These are phyloP conservation scores for Aporophyla nigra DNA, from an alignment of 2,888 invertebrate genomes.

Conservation along the genomic window DNA sequence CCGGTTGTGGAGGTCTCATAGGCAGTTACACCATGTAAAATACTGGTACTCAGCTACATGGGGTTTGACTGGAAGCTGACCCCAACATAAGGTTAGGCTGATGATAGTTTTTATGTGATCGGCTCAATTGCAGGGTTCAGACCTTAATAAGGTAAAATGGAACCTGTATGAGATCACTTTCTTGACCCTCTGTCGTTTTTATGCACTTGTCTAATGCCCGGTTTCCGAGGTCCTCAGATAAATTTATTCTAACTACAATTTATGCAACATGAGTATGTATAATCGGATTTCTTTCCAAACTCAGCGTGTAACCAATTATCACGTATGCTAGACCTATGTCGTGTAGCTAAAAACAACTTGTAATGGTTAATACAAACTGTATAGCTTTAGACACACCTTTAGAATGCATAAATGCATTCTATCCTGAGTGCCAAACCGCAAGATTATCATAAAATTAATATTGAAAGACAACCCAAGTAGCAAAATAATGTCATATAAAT, in stretches of 20 bases:
- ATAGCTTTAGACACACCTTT: conserved; percentile 9
- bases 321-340: background rate
- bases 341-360: background rate
- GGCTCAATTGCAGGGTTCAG: background rate
- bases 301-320: background rate
- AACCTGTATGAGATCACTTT: too few relatives aligned
- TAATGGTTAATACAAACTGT: background rate
- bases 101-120: too few relatives aligned
- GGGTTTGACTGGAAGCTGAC: too few relatives aligned
- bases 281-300: background rate
- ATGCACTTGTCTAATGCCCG: too few relatives aligned
- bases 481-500: too few relatives aligned
- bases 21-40: too few relatives aligned
- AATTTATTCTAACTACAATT: background rate
- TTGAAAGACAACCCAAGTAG: too few relatives aligned
- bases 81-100: too few relatives aligned
- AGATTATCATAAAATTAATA: conserved; percentile 53
- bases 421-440: conserved; percentile 47
- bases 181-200: too few relatives aligned
- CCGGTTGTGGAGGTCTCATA: too few relatives aligned
- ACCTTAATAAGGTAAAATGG: background rate
- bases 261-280: background rate
- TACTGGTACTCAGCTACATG: too few relatives aligned
- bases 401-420: conserved; percentile 8
- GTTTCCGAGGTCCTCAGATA: background rate